These are phyloP conservation scores for Spinus pinus DNA, from an alignment of 2,797 vertebrate species.

Conservation along the genomic window DNA sequence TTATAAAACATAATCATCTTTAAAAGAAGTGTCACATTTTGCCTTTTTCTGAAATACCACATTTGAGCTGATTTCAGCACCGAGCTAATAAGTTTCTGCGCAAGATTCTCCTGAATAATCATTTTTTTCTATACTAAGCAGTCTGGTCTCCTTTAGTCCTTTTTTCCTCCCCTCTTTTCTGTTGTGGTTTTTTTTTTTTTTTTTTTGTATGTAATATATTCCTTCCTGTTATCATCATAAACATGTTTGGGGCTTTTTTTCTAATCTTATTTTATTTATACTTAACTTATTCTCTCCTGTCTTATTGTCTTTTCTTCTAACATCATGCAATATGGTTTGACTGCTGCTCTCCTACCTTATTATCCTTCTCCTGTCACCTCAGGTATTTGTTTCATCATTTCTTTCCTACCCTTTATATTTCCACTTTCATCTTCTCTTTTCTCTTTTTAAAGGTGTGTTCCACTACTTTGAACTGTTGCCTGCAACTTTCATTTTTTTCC, in stretches of 20 bases:
- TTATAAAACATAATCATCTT: not conserved
- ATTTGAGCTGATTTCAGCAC: not conserved
- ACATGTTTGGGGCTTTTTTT: not conserved
- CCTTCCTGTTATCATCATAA: not conserved
- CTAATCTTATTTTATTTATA: not conserved
- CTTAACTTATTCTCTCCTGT: not conserved
- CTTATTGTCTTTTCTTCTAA: not conserved
- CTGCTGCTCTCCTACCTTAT: not conserved
- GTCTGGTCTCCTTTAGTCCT: not conserved
- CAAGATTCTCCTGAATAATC: not conserved
- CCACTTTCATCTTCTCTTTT: not conserved
- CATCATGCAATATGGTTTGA: not conserved
- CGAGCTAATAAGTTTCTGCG: not conserved
- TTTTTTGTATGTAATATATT: not conserved
- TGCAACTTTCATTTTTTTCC: not conserved
- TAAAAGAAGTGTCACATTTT: not conserved
- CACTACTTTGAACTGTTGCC: not conserved
- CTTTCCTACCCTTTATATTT: not conserved
- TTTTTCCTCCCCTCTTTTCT: fast-evolving
- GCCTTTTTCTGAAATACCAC: not conserved
- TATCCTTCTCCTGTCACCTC: not conserved
- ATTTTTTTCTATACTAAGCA: not conserved
- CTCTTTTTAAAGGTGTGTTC: not conserved
- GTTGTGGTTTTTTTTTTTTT: not conserved
- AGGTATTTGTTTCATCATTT: not conserved